These are phyloP conservation scores for Syndactyla subalaris DNA, from an alignment of 2,797 vertebrate species.

Conservation along the genomic window DNA sequence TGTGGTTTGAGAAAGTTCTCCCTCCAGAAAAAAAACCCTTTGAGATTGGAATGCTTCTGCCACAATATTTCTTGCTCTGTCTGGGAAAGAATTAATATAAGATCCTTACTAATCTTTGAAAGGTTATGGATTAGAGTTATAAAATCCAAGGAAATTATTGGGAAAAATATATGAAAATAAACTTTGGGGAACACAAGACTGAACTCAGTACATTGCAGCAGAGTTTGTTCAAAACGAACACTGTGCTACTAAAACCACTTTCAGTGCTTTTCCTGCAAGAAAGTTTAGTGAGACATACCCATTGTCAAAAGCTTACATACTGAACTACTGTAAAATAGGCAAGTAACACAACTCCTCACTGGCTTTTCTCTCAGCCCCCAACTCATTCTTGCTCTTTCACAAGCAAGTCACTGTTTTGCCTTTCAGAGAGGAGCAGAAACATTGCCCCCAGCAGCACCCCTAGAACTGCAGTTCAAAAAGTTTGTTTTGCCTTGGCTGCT, in stretches of 20 bases:
- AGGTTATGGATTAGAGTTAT: background rate
- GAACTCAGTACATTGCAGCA: background rate
- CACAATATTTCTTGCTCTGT: background rate
- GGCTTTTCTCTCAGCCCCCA: background rate
- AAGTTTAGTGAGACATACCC: background rate
- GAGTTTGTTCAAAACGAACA: background rate
- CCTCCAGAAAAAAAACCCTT: background rate
- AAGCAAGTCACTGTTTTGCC: background rate
- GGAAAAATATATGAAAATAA: background rate
- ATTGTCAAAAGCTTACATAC: background rate
- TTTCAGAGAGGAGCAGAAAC: background rate
- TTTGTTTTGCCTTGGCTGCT: background rate
- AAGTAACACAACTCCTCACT: background rate
- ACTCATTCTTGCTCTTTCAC: background rate
- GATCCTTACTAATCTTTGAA: background rate
- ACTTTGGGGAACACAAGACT: background rate
- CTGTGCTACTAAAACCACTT: background rate
- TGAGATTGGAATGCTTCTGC: background rate
- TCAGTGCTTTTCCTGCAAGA: background rate
- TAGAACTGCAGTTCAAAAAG: background rate
- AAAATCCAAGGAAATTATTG: background rate
- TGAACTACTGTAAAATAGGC: background rate
- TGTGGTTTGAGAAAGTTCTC: background rate
- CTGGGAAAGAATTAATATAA: background rate
- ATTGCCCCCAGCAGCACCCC: background rate